phyloP scores from a whole-genome alignment of 2,113 vertebrate genomes.

The Zootoca vivipara region DNA sequence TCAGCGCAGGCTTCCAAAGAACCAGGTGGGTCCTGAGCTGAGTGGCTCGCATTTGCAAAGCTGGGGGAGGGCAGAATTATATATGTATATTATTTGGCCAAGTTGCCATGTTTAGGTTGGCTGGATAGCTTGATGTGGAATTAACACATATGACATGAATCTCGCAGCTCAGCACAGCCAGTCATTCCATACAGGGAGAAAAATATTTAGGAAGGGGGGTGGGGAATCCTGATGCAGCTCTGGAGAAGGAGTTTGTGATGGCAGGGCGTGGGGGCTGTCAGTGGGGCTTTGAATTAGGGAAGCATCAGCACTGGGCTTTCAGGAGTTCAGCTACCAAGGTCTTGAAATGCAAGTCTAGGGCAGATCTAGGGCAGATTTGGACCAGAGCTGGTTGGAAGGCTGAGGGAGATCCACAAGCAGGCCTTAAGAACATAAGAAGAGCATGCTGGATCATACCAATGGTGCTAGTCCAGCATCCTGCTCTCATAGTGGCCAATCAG shows the following conservation, averaged over 20 bases:
- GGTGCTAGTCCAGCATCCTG: too few species aligned
- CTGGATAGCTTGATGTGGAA: constrained; percentile 27
- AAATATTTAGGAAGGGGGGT: not conserved
- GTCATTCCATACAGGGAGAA: not conserved
- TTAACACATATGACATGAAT: constrained; percentile 33
- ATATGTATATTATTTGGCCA: constrained; percentile 40
- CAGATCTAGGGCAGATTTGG: too few species aligned
- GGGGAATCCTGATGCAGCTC: not conserved
- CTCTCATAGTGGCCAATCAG: too few species aligned
- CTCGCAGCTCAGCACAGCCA: not conserved
- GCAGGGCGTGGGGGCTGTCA: not conserved
- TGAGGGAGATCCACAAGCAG: not conserved
- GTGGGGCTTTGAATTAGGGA: not conserved
- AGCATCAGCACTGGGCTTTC: not conserved
- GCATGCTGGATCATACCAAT: too few species aligned
- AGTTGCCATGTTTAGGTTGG: constrained; percentile 58
- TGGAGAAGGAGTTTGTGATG: not conserved
- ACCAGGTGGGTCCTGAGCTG: not conserved
- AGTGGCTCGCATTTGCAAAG: constrained; percentile 12
- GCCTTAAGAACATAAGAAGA: too few species aligned
- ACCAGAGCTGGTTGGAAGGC: not conserved
- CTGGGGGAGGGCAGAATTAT: not conserved
- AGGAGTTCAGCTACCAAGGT: too few species aligned
- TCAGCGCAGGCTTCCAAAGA: not conserved
- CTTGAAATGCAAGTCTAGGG: not conserved